Percentiles rank a stretch among this genome's conserved stretches.
Conservation (phyloP, 2,888 invertebrate species). For the Dynastes tityus region DNA sequence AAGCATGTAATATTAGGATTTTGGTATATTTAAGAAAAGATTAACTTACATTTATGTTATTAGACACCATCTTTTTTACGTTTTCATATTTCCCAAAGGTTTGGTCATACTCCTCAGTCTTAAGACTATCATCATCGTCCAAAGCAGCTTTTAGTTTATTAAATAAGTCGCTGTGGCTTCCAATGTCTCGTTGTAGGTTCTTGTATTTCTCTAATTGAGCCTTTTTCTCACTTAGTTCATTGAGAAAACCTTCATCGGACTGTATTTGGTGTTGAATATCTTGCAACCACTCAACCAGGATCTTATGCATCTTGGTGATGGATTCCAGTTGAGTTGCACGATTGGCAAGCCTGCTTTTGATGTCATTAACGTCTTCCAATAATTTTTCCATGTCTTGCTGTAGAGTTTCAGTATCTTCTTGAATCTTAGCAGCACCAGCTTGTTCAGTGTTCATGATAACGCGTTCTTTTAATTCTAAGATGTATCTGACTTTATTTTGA, state of each 20-base stretch:
- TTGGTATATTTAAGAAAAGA: background rate
- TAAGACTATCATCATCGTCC: constrained; percentile 76
- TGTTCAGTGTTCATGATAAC: constrained; percentile 95
- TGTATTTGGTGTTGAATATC: constrained; percentile 90
- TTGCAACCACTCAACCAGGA: constrained; percentile 89
- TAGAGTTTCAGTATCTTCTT: constrained; percentile 91
- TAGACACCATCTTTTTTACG: constrained; percentile 78
- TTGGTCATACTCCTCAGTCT: constrained; percentile 78
- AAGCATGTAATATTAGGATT: background rate
- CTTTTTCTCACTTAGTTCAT: constrained; percentile 93
- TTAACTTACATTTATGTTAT: constrained; percentile 72
- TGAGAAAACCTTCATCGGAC: constrained; percentile 81
- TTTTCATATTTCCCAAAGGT: constrained; percentile 82
- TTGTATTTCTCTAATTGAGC: constrained; percentile 91
- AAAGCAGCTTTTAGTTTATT: constrained; percentile 84
- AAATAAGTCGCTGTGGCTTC: constrained; percentile 84
- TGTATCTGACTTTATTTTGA: constrained; percentile 87
- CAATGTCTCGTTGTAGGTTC: constrained; percentile 86
- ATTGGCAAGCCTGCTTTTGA: constrained; percentile 82
- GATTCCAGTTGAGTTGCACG: constrained; percentile 89
- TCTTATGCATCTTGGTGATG: constrained; percentile 86
- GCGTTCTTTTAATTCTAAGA: constrained; percentile 92
- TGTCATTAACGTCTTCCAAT: constrained; percentile 85
- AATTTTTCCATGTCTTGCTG: constrained; percentile 93
- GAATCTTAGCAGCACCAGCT: constrained; percentile 89